Base-by-base conservation (phyloP, 2,797 vertebrate genomes). In the Distichodus sexfasciatus region DNA sequence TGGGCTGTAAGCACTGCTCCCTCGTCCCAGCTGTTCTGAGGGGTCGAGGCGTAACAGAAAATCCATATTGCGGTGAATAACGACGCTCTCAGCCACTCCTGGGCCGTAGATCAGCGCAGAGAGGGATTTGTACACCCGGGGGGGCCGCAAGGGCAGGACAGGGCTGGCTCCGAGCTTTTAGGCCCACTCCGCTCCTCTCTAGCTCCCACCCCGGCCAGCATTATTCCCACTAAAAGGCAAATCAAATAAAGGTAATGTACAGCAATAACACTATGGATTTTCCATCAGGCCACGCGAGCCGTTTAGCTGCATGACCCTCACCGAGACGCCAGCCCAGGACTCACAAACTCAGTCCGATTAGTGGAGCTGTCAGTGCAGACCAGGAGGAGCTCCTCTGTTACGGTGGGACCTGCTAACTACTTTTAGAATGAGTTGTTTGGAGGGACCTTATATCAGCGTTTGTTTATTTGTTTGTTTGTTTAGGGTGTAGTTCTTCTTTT, bases 211-310 rank as follows among this genome's bases (percentile, higher is more conserved):
- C 6, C 9, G 60, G 15, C 21, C 41, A 69, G 76, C 79, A 83
- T 85, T 83, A 80, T 75, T 79, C 74, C 74, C 69, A 69, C 78
- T 84, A 72, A 83, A 74, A 80, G 79, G 62, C 72, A 78, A 81
- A 86, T 89, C 86, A 89, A 85, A 90, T 90, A 86, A 90, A 90
- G 83, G 86, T 92, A 89, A 91, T 86, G 86, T 85, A 88, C 72
- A 81, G 89, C 86, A 83, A 89, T 87, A 87, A 83, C 76, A 65
- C 76, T 87, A 90, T 89, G 79, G 91, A 92, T 91, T 91, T 91
- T 86, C 87, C 86, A 91, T 91, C 90, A 89, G 87, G 87, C 86
- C 83, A 77, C 85, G 83, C 83, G 82, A 58, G 80, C 85, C 86
- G 86, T 82, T 88, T 88, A 84, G 80, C 85, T 69, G 54, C 57